phyloP scores from a whole-genome alignment of 2,113 vertebrate genomes.

The Microcebus griseorufus region DNA sequence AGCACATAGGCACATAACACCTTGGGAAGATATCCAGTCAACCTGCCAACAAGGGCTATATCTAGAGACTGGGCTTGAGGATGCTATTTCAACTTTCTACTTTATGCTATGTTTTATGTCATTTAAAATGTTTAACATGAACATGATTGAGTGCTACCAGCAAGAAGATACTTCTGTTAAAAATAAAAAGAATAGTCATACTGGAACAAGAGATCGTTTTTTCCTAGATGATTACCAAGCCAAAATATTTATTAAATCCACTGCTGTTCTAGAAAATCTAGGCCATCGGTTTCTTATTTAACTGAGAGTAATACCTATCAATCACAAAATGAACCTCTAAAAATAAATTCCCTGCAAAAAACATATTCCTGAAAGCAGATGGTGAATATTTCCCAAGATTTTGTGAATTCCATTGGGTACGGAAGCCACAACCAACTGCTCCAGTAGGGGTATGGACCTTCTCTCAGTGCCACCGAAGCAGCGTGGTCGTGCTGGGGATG shows the following conservation, averaged over 20 bases:
- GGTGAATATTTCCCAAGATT: background rate
- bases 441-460: accelerated
- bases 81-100: background rate
- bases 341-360: background rate
- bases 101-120: background rate
- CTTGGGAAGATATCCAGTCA: background rate
- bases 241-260: conserved; percentile 4
- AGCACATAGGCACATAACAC: background rate
- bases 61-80: background rate
- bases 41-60: background rate
- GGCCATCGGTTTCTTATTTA: conserved; percentile 21
- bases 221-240: background rate
- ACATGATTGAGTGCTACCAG: background rate
- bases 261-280: background rate
- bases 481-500: accelerated
- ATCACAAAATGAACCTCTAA: conserved; percentile 5
- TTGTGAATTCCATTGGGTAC: background rate
- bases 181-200: conserved; percentile 11
- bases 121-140: background rate
- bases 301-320: conserved; percentile 12
- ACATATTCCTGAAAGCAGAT: background rate
- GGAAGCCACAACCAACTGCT: background rate
- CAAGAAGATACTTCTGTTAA: background rate
- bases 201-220: background rate
- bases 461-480: accelerated